Conservation (phyloP, 1,140 invertebrate genomes). For the Cotesia typhae region DNA sequence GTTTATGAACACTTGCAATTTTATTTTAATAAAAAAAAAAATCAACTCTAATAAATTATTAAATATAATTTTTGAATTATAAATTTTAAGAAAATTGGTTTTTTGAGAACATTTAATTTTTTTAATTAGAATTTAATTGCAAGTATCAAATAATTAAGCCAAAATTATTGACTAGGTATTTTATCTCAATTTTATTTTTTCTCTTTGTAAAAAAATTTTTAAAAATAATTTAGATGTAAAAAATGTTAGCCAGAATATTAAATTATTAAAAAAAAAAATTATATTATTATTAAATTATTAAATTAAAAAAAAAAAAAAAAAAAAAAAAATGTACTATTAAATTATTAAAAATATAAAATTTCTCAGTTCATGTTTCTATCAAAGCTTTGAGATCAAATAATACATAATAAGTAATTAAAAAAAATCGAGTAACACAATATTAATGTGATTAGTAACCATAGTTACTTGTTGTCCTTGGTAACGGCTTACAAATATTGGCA, state of each 20-base stretch:
- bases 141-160: too few species aligned
- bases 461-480: constrained; percentile 3
- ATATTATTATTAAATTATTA: constrained; percentile 46
- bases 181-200: too few species aligned
- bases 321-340: constrained; percentile 62
- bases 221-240: too few species aligned
- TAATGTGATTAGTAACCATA: not conserved
- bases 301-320: constrained; percentile 52
- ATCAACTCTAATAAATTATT: too few species aligned
- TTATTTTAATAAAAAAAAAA: too few species aligned
- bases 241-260: constrained; percentile 67
- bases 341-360: constrained; percentile 1
- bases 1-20: too few species aligned
- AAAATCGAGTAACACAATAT: not conserved
- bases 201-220: too few species aligned
- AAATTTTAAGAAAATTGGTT: too few species aligned
- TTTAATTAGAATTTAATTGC: too few species aligned
- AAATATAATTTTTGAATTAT: too few species aligned
- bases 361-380: not conserved
- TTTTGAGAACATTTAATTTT: too few species aligned
- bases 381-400: not conserved
- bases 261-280: constrained; percentile 67
- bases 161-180: too few species aligned
- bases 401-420: not conserved
- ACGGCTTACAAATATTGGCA: not conserved